A percentile compares a stretch with the other conserved stretches of the same genome.
Evolutionary conservation across 2,113 vertebrate species (phyloP).

Genomic region (Oryzias curvinotus): DNA sequence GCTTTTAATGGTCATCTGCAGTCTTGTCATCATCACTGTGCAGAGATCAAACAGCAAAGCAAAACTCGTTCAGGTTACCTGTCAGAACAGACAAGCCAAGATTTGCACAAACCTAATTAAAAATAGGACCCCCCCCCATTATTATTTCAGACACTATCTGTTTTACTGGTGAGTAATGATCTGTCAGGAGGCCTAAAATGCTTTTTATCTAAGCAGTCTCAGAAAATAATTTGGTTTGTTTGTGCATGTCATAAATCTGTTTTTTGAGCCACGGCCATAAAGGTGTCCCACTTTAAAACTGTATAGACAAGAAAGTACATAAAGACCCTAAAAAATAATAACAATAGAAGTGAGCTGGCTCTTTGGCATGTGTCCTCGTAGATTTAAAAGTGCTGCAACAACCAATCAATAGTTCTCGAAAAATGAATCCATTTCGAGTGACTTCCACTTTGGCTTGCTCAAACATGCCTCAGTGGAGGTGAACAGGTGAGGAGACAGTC

Average conservation of each 20-base stretch:
- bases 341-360: background rate
- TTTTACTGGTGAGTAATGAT: constrained; percentile 39
- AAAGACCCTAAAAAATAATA: background rate
- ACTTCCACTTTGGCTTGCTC: constrained; percentile 28
- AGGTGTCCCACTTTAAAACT: background rate
- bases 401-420: constrained; percentile 41
- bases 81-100: constrained; percentile 39
- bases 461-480: constrained; percentile 33
- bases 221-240: constrained; percentile 29
- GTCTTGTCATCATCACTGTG: constrained; percentile 27
- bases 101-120: constrained; percentile 46
- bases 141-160: constrained; percentile 40
- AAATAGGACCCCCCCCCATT: constrained; percentile 20
- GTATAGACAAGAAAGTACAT: constrained; percentile 1
- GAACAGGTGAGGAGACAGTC: constrained; percentile 32
- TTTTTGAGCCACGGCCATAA: constrained; percentile 7
- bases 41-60: constrained; percentile 32
- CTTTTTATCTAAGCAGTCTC: constrained; percentile 15
- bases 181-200: constrained; percentile 30
- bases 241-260: constrained; percentile 29
- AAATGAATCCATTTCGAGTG: constrained; percentile 30
- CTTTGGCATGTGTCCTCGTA: background rate
- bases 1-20: constrained; percentile 31
- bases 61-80: constrained; percentile 28
- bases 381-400: background rate